A percentile compares a stretch with the other conserved stretches of the same genome.
These are phyloP conservation scores for Cryptophagus acutangulus DNA, from an alignment of 2,888 invertebrate genomes.

Conservation along the genomic window DNA sequence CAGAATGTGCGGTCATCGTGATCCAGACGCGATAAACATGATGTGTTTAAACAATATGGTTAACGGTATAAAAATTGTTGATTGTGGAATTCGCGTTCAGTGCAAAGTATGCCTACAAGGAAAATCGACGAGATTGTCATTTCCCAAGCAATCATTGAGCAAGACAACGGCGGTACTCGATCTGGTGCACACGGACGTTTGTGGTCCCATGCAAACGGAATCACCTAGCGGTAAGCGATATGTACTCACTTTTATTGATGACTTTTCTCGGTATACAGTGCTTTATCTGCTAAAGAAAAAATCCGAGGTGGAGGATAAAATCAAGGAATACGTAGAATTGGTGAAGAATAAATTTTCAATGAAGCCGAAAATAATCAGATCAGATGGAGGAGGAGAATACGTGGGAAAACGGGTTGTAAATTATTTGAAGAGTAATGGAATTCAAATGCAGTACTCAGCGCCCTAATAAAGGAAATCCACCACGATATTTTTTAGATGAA, in stretches of 20 bases:
- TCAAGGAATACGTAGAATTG: constrained; percentile 4
- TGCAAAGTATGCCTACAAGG: constrained; percentile 7
- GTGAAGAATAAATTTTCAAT: constrained; percentile 8
- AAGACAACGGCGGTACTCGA: constrained; percentile 17
- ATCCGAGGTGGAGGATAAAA: not conserved
- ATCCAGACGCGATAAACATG: constrained; percentile 6
- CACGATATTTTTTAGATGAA: too few species aligned
- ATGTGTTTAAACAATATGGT: not conserved
- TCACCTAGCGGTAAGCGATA: constrained; percentile 31
- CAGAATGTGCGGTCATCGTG: constrained; percentile 4
- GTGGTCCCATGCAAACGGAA: constrained; percentile 33
- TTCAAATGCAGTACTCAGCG: constrained; percentile 7
- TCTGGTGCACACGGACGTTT: constrained; percentile 33
- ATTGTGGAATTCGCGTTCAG: constrained; percentile 3
- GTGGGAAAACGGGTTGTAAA: not conserved
- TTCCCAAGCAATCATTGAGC: not conserved
- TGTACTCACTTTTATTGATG: constrained; percentile 35
- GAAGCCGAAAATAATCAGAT: constrained; percentile 10
- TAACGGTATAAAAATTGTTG: constrained; percentile 4
- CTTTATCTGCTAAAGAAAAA: constrained; percentile 24
- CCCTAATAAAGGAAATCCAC: too few species aligned
- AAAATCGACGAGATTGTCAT: constrained; percentile 5
- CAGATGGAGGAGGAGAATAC: constrained; percentile 7
- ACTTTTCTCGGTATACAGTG: constrained; percentile 31
- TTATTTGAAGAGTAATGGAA: not conserved